These are phyloP conservation scores for Ahaetulla prasina DNA, from an alignment of 2,113 vertebrate genomes.

Conservation along the genomic window DNA sequence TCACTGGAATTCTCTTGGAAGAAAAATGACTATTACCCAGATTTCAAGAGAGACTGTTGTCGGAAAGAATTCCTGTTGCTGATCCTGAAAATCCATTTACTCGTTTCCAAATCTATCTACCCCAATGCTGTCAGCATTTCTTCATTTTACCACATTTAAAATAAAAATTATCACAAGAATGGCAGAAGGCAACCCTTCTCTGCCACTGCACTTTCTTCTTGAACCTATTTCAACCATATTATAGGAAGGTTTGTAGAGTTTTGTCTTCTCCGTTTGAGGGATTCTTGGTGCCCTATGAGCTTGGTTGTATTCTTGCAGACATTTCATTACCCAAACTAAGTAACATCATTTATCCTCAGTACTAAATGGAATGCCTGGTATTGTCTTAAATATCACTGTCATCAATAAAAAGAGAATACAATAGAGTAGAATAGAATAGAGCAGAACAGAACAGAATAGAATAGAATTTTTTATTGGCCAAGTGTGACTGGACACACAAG, in stretches of 20 bases:
- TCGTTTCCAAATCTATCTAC: neutral
- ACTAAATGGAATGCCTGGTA: neutral
- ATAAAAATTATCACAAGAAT: too few relatives aligned
- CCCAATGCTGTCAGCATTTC: neutral
- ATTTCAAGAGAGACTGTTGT: neutral
- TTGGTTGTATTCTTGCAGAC: too few relatives aligned
- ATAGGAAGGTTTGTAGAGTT: neutral
- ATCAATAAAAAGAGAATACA: too few relatives aligned
- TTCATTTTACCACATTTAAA: neutral
- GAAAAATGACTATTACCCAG: neutral
- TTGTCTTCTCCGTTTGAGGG: neutral
- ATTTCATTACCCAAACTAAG: too few relatives aligned
- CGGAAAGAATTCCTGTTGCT: neutral
- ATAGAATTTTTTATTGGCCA: too few relatives aligned
- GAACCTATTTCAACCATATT: neutral
- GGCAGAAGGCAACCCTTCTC: too few relatives aligned
- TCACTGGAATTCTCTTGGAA: neutral
- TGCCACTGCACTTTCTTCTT: neutral
- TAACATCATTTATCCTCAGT: neutral
- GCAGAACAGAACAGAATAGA: too few relatives aligned
- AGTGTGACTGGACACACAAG: too few relatives aligned
- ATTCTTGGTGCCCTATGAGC: too few relatives aligned
- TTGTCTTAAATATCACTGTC: too few relatives aligned
- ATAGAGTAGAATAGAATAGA: too few relatives aligned
- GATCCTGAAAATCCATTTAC: neutral